Conservation (phyloP, 2,888 invertebrate species). For the Drosophila limbata region DNA sequence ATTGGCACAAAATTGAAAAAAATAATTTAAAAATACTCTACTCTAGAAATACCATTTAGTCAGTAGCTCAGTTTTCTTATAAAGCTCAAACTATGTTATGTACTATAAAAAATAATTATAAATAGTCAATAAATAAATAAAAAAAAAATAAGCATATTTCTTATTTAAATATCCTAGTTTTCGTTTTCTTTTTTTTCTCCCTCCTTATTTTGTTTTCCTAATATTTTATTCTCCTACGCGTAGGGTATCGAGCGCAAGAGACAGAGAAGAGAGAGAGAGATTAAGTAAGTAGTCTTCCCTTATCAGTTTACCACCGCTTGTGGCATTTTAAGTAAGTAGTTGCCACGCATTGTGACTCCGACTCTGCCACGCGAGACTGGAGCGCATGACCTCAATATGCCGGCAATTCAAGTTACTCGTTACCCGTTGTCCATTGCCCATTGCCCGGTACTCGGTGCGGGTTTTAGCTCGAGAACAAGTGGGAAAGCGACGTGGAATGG, state of each 20-base stretch:
- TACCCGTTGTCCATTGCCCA: background rate
- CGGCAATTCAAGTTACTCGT: constrained; percentile 54
- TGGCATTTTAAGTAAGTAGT: constrained; percentile 36
- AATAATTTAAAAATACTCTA: no score
- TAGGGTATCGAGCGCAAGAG: background rate
- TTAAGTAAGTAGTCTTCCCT: constrained; percentile 7
- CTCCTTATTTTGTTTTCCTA: no score
- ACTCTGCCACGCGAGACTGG: constrained; percentile 54
- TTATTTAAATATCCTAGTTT: no score
- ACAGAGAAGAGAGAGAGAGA: constrained; percentile 7
- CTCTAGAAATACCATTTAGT: no score
- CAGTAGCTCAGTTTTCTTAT: no score
- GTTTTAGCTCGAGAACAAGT: constrained; percentile 36
- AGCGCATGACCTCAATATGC: constrained; percentile 74
- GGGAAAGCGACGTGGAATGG: constrained; percentile 66
- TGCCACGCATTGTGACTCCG: constrained; percentile 45
- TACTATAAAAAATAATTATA: no score
- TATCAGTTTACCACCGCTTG: constrained; percentile 20
- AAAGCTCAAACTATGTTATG: no score
- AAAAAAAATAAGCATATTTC: no score
- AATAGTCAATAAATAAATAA: no score
- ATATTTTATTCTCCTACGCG: background rate
- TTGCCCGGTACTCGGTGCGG: background rate
- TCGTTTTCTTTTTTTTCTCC: no score
- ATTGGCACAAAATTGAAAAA: background rate